A percentile compares a stretch with the other conserved stretches of the same genome.
Conservation (phyloP, 1,140 invertebrate species). For the Thaumatotibia leucotreta region DNA sequence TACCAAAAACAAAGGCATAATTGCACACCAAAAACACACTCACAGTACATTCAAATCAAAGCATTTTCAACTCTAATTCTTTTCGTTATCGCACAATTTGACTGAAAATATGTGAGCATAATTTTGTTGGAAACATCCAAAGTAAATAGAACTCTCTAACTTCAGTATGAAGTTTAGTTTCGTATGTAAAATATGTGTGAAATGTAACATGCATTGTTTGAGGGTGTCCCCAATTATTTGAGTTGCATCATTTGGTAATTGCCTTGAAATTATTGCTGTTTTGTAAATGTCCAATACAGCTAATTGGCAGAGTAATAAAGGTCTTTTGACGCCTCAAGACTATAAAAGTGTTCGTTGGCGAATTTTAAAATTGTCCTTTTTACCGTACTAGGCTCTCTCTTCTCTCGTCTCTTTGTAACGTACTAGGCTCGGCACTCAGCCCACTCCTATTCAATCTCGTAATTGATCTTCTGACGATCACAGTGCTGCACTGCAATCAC, state of each 20-base stretch:
- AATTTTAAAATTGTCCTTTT: too few species aligned
- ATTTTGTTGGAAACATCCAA: background rate
- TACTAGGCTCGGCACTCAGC: too few species aligned
- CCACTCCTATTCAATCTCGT: too few species aligned
- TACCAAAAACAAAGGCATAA: background rate
- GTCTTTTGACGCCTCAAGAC: too few species aligned
- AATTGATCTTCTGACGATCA: too few species aligned
- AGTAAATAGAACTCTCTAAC: background rate
- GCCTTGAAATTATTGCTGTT: background rate
- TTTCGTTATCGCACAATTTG: background rate
- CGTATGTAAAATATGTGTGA: background rate
- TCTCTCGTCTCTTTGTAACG: too few species aligned
- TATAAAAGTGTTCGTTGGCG: too few species aligned
- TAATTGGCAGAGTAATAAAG: too few species aligned
- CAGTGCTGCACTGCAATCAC: too few species aligned
- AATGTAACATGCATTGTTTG: background rate
- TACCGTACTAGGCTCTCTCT: too few species aligned
- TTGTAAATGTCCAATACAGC: too few species aligned
- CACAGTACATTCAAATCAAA: background rate
- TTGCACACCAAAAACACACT: background rate
- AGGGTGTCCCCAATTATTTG: background rate
- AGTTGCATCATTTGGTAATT: background rate
- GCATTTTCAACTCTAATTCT: background rate
- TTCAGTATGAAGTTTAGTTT: background rate
- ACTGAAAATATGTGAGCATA: background rate